Percentiles rank a stretch among this genome's conserved stretches.
Evolutionary conservation across 2,888 invertebrate genomes (phyloP).

Genomic region (Rhyacophila evoluta): DNA sequence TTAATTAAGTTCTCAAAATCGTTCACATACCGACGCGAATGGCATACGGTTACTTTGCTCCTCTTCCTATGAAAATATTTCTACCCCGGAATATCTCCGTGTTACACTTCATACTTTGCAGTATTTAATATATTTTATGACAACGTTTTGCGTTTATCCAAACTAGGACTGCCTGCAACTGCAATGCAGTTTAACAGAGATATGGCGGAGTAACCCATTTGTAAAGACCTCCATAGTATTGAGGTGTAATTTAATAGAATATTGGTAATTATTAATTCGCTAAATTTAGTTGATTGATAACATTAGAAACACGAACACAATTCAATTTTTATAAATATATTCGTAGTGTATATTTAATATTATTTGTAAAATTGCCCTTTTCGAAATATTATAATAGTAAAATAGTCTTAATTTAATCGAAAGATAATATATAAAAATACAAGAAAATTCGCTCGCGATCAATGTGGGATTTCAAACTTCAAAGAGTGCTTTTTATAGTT

Average conservation of each 20-base stretch:
- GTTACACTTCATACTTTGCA: neutral
- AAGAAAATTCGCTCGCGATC: neutral
- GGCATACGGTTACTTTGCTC: neutral
- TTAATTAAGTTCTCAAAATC: slow-evolving; percentile 1
- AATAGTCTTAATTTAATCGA: too few species aligned
- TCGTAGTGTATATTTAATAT: too few species aligned
- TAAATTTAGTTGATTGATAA: too few species aligned
- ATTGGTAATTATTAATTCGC: too few species aligned
- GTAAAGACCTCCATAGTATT: too few species aligned
- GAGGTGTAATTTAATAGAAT: too few species aligned
- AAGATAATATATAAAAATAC: too few species aligned
- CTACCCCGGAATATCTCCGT: neutral
- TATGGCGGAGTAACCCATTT: neutral
- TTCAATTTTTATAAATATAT: too few species aligned
- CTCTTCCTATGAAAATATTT: neutral
- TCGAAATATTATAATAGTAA: too few species aligned
- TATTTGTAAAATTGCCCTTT: too few species aligned
- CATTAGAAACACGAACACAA: too few species aligned
- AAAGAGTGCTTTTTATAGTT: neutral
- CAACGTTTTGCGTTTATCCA: neutral
- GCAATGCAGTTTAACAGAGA: neutral
- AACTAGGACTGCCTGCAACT: neutral
- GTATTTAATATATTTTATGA: slow-evolving; percentile 22
- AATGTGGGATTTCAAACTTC: neutral
- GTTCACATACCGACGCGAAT: neutral